Conservation (phyloP, 2,113 vertebrate genomes). For the mouse (Mus musculus) region DNA sequence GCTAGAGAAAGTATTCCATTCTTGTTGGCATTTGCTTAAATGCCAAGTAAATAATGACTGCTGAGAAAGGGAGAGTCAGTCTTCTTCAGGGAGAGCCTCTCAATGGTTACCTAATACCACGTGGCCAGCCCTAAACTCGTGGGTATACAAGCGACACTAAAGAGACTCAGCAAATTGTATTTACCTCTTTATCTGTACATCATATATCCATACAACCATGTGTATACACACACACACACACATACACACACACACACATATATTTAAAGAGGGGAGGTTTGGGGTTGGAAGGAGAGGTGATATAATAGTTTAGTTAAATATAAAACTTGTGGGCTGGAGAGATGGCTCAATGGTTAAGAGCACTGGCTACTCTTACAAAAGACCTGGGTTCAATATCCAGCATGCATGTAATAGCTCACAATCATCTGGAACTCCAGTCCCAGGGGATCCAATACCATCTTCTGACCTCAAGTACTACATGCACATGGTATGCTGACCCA, state of each 20-base stretch:
- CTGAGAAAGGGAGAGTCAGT: neutral
- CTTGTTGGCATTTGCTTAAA: constrained; percentile 24
- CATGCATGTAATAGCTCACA: no score
- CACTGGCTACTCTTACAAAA: neutral
- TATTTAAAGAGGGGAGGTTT: neutral
- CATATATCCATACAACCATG: neutral
- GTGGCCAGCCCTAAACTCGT: neutral
- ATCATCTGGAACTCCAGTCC: neutral
- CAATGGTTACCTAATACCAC: neutral
- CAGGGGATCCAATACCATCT: neutral
- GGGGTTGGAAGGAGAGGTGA: neutral
- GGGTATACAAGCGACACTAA: neutral
- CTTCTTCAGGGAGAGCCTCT: neutral
- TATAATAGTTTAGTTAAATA: constrained; percentile 1
- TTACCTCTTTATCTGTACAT: neutral
- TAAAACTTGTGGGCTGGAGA: neutral
- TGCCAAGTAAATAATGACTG: neutral
- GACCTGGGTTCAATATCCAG: neutral
- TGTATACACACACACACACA: neutral
- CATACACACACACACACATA: no score
- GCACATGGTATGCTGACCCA: neutral
- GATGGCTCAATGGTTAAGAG: neutral
- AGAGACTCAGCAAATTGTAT: neutral
- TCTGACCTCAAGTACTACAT: neutral
- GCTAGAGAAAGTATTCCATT: neutral